Evolutionary conservation across 2,888 invertebrate species (phyloP), one percentile per base, ranked within the genome.

Genomic region (Celastrina argiolus): DNA sequence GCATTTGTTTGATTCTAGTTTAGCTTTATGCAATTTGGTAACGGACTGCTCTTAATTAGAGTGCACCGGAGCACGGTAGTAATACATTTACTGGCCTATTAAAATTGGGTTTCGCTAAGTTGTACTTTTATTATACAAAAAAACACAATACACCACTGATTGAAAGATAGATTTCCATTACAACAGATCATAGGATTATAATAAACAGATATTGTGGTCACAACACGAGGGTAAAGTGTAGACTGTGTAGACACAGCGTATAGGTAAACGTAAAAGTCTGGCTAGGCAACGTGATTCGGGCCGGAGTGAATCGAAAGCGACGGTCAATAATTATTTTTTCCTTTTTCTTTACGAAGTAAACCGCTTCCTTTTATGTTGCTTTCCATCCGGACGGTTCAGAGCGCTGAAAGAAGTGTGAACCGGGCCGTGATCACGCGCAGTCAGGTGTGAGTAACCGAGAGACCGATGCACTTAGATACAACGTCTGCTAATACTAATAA

Each of bases 381-480:
- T 87, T 88, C 88, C 88, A 78, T 86, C 79, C 82, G 82, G 85
- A 71, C 87, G 85, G 83, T 80, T 85, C 80, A 77, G 74, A 77
- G 78, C 79, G 81, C 82, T 87, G 84, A 84, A 87, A 87, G 87
- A 88, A 88, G 83, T 83, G 87, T 86, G 81, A 86, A 86, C 70
- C 85, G 80, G 83, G 73, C 84, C 82, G 87, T 87, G 79, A 87
- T 82, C 81, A 77, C 78, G 78, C 79, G 75, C 85, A 85, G 79
- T 86, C 87, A 86, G 85, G 85, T 87, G 88, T 84, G 76, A 75
- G 74, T 81, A 83, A 84, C 83, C 77, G 79, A 71, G 79, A 80
- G 81, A 81, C 78, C 82, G 80, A 75, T 76, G 79, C 81, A 82
- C 81, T 81, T 76, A 76, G 81, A 82, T 83, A 87, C 85, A 85